Evolutionary conservation across 2,888 invertebrate species (phyloP).

Genomic region (Tipula confusa): DNA sequence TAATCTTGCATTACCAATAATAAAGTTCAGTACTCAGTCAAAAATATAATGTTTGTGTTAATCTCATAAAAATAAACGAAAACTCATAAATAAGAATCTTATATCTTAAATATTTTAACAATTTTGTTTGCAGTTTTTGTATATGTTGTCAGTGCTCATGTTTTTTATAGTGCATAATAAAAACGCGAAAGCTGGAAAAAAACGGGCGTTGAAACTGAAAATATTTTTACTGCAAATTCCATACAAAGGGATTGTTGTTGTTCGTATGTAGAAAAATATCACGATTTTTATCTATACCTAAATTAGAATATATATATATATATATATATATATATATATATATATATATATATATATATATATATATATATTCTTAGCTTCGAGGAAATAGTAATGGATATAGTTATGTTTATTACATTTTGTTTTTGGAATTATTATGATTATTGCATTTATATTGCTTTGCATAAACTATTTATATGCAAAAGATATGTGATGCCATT

Average conservation of each 20-base stretch:
- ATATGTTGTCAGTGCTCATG: not conserved
- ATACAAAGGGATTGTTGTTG: not conserved
- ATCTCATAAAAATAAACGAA: not conserved
- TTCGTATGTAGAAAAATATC: not conserved
- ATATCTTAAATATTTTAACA: not conserved
- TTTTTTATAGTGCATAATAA: not conserved
- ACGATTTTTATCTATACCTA: not conserved
- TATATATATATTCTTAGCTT: not conserved
- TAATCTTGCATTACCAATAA: not conserved
- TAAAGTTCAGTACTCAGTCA: not conserved
- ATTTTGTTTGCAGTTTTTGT: not conserved
- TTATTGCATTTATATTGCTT: not conserved
- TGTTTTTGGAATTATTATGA: not conserved
- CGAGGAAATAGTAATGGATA: not conserved
- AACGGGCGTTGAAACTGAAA: not conserved
- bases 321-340: not conserved
- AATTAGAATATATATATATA: not conserved
- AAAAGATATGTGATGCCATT: not conserved
- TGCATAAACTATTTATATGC: not conserved
- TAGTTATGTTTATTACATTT: conserved; percentile 3
- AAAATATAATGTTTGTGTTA: not conserved
- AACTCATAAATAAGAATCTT: not conserved
- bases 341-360: not conserved
- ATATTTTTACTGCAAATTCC: not conserved
- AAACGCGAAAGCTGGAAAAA: not conserved